Evolutionary conservation across 1,140 invertebrate species (phyloP), one percentile per base, ranked within the genome.

Genomic region (Drosophila micromelanica): DNA sequence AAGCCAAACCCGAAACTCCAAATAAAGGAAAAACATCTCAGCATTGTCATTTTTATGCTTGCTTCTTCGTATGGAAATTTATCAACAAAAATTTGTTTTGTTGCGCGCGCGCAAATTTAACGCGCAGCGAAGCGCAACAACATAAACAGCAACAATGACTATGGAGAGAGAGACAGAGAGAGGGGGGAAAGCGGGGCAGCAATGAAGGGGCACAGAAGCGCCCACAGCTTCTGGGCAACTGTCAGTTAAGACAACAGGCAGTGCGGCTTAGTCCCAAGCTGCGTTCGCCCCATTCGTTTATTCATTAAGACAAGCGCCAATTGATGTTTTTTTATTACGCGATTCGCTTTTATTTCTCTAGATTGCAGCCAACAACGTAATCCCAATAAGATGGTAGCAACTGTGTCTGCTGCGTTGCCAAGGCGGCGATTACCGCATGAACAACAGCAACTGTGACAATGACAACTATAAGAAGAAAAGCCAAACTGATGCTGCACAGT

Each of bases 31-130:
- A 85, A 85, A 78, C 60, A 78, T 87, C 72, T 82, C 76, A 89
- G 69, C 68, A 87, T 89, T 87, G 82, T 89, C 84, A 86, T 86
- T 85, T 78, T 80, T 75, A 61, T 78, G 72, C 69, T 78, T 62
- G 75, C 64, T 68, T 84, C 82, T 74, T 89, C 45, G 40, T 84
- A 87, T 84, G 76, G 73, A 87, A 87, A 89, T 89, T 73, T 84
- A 84, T 79, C 46, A 82, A 71, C 59, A 76, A 77, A 45, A 56
- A 43, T 51, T 40, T 48, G 23, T 46, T 51, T 40, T 48, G 23
- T 65, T 54, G 60, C 45, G 20, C 45, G 51, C 54, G 76, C 49
- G 81, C 77, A 71, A 85, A 86, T 85, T 85, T 80, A 73, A 79
- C 56, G 73, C 68, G 84, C 85, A 79, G 35, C 76, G 38, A 70